Evolutionary conservation across 2,797 vertebrate species (phyloP), one percentile per base, ranked within the genome.

Genomic region (Neosilurus hyrtlii): DNA sequence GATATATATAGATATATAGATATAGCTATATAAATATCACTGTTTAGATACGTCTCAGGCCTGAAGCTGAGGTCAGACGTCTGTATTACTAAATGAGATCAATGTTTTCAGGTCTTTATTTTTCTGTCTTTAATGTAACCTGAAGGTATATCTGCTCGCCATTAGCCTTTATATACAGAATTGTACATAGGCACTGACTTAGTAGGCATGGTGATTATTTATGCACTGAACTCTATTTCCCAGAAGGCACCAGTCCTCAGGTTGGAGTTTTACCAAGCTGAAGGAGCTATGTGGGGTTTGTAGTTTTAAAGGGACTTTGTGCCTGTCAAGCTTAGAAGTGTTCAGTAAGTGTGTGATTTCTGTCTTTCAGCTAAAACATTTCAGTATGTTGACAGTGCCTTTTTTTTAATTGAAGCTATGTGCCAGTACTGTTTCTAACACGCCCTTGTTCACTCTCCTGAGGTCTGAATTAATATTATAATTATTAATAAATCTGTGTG

Each of bases 311-410:
- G 43, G 73, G 77, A 81, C 37, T 68, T 26, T 18, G 70, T 75
- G 62, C 24, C 65, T 76, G 63, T 67, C 24, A 5, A 10, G 49
- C 49, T 74, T 74, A 74, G 9, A 57, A 74, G 26, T 57, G 52
- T 74, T 74, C 72, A 73, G 30, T 59, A 57, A 59, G 72, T 35
- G n/a, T 43, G 22, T 2, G n/a, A 57, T 83, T 49, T 49, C 56
- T 68, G 57, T 81, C 56, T 67, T 70, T 86, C 86, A 65, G 81
- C 86, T 78, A 66, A 87, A 90, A 81, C 87, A 88, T 89, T 91
- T 89, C 86, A 79, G 65, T 56, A 81, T 88, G 90, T 91, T 90
- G 86, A 92, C 81, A 88, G 92, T 93, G 91, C 91, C 91, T 93
- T 94, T 91, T 89, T 26, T 81, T 30, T 35, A 6, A 68, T 68